phyloP scores from a whole-genome alignment of 1,140 invertebrate species.

The Drosophila tani region DNA sequence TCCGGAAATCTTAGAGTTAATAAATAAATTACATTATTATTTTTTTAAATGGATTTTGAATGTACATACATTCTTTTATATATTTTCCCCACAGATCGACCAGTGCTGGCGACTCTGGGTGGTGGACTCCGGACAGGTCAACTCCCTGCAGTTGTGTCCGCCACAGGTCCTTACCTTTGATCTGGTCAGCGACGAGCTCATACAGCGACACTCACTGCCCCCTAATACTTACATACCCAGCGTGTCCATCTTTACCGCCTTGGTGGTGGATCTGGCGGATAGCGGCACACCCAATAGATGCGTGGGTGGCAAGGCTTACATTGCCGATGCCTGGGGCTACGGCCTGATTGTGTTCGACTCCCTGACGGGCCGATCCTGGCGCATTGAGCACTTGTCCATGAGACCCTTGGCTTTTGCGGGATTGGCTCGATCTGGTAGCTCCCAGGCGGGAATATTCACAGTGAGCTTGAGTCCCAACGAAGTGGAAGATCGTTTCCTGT shows the following conservation, averaged over 20 bases:
- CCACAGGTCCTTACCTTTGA: constrained; percentile 89
- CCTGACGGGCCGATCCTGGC: constrained; percentile 87
- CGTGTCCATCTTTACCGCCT: constrained; percentile 86
- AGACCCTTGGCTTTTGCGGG: constrained; percentile 87
- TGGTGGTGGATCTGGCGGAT: constrained; percentile 87
- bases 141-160: constrained; percentile 86
- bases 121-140: constrained; percentile 88
- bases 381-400: constrained; percentile 88
- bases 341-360: constrained; percentile 90
- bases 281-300: constrained; percentile 85
- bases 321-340: constrained; percentile 91
- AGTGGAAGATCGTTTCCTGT: constrained; percentile 86
- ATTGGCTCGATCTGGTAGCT: constrained; percentile 88
- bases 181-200: constrained; percentile 86
- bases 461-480: constrained; percentile 88
- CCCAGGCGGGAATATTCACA: constrained; percentile 88
- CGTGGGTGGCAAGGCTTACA: constrained; percentile 89
- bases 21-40: not conserved
- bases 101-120: constrained; percentile 89
- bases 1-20: not conserved
- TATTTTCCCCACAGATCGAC: constrained; percentile 86
- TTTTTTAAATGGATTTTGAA: too few species aligned
- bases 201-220: constrained; percentile 87
- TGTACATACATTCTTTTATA: not conserved
- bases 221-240: constrained; percentile 80